Evolutionary conservation across 2,888 invertebrate species (phyloP), one percentile per base, ranked within the genome.

Genomic region (Scelioninae gen. 1): DNA sequence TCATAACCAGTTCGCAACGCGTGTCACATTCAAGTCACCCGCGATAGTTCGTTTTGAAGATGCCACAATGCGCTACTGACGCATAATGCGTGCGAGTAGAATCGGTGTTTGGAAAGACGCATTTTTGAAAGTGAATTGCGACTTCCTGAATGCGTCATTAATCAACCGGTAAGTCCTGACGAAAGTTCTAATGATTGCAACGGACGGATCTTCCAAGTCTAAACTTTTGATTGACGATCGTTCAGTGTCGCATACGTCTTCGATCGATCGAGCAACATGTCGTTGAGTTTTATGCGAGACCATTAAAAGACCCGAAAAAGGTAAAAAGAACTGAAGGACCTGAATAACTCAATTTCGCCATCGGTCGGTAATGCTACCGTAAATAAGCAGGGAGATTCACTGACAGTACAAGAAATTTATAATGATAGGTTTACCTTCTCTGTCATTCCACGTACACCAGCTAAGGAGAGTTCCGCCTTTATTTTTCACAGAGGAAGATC

Each of bases 371-470:
- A 32, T 13, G n/a, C 13, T 4, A 55, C 8, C n/a, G 13, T 7
- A 32, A 13, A 13, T 11, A 51, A 51, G 11, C 34, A 60, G 15
- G 29, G 29, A 11, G n/a, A 10, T 29, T 51, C 29, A 6, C 29
- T 11, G 10, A 51, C 29, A 11, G 13, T 23, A 23, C 23, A 23
- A 16, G 16, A 51, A 45, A 32, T 7, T n/a, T 16, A 29, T 53
- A 29, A 62, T 60, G 55, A 66, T 82, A 34, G n/a, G 8, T 47
- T 91, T 91, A 92, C 92, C 92, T 92, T 91, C 86, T 89, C 86
- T 88, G 91, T 91, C 92, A 92, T 92, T 91, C 92, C 91, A 91
- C 88, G 88, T 87, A 63, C 72, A 55, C 77, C 75, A 65, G 66
- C 58, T 66, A 32, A 31, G 69, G 60, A 55, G 47, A 60, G 72